Base-by-base conservation (phyloP, 2,797 vertebrate genomes). In the Phalloptychus januarius region DNA sequence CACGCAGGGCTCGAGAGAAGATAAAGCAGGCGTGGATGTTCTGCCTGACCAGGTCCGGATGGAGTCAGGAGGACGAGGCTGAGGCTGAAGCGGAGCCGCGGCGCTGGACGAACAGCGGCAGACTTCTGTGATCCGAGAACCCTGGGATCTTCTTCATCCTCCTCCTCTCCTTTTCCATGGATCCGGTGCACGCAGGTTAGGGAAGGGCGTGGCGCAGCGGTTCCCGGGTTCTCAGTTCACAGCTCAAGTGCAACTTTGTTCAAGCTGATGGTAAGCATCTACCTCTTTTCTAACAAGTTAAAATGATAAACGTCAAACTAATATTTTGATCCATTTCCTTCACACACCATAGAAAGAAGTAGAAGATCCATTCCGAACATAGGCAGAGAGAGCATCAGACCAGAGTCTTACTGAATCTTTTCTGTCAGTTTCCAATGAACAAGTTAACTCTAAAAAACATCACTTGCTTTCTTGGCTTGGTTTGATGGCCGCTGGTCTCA, bases 261-360 rank as follows among this genome's bases (percentile, higher is more conserved):
- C 46, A 71, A 45, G 38, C 83, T 85, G 54, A 91, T 91, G 90
- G 90, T 91, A 10, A 84, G 76, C 42, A 42, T 40, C 20, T 69
- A 2, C 36, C 28, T 7, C 8, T 63, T 33, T 36, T 18, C 13
- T 36, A 23, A 7, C 33, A 15, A 33, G 31, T 36, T 33, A 5
- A 61, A 33, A 33, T 33, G 1, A 61, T n/a, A n/a, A n/a, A n/a
- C n/a, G 4, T 25, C 25, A 2, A 0, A 38, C 7, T 46, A 46
- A 46, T 46, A 65, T 65, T 7, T 65, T 20, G 16, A 65, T 65
- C 33, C 6, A 36, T 3, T 38, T 65, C 16, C 61, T 65, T 65
- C 5, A 18, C 10, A 54, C 7, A 56, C 28, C 28, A 58, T 58
- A 58, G 50, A 52, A 8, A 31, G 4, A 31, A 58, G 56, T 56